A percentile compares a stretch with the other conserved stretches of the same genome.
phyloP scores from a whole-genome alignment of 2,113 vertebrate genomes.

The Sigmodon hispidus region DNA sequence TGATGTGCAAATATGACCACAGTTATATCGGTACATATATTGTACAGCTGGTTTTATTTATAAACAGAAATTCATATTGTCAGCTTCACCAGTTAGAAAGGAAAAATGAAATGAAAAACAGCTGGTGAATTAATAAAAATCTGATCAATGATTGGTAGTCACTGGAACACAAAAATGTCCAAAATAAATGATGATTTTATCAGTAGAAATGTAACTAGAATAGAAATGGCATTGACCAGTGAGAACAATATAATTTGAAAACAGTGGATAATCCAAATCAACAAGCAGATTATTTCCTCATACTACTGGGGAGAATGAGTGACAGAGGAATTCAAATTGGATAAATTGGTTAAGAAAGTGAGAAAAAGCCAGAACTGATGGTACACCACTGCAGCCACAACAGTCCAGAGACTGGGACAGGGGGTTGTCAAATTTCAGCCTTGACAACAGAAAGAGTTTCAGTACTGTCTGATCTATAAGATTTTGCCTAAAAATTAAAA shows the following conservation, averaged over 20 bases:
- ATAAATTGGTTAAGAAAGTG: slow-evolving; percentile 81
- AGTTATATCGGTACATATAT: neutral
- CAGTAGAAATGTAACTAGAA: slow-evolving; percentile 76
- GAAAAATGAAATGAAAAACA: neutral
- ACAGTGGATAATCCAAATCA: slow-evolving; percentile 68
- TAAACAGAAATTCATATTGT: slow-evolving; percentile 23
- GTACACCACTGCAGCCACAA: neutral
- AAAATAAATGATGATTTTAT: slow-evolving; percentile 74
- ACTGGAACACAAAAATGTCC: neutral
- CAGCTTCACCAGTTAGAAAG: neutral
- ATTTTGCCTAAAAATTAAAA: neutral
- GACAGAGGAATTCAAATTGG: slow-evolving; percentile 76
- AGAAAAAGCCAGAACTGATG: neutral
- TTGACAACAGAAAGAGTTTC: neutral
- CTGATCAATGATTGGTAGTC: neutral
- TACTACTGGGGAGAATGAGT: slow-evolving; percentile 44
- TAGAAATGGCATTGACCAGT: slow-evolving; percentile 67
- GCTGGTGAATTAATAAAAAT: neutral
- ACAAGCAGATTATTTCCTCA: slow-evolving; percentile 69
- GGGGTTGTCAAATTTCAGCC: neutral
- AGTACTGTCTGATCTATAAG: neutral
- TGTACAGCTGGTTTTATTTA: neutral
- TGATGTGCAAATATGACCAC: neutral
- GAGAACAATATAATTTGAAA: slow-evolving; percentile 69
- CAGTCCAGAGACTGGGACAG: neutral